Evolutionary conservation across 2,113 vertebrate species (phyloP).

Genomic region (Gopherus evgoodei): DNA sequence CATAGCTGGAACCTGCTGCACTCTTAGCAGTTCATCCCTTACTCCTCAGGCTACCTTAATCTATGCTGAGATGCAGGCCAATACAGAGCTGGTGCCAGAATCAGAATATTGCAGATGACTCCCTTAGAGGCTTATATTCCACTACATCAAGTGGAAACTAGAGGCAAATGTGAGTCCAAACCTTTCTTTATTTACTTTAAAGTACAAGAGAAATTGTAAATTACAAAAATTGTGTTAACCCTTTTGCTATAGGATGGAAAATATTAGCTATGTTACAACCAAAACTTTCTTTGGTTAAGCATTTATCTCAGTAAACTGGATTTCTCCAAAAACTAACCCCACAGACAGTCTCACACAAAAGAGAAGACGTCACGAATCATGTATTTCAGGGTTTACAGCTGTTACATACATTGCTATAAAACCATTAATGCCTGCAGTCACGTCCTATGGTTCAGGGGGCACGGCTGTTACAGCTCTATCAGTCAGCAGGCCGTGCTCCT

Average conservation of each 20-base stretch:
- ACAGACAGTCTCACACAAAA: not conserved
- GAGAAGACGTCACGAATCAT: not conserved
- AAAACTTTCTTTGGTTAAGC: not conserved
- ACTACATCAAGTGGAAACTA: not conserved
- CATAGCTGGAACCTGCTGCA: not conserved
- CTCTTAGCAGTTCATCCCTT: not conserved
- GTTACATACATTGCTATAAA: not conserved
- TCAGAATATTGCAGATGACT: constrained; percentile 8
- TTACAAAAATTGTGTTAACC: not conserved
- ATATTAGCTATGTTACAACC: not conserved
- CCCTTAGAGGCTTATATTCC: rapidly evolving
- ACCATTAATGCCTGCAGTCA: rapidly evolving
- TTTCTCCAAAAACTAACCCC: not conserved
- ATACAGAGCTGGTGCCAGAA: constrained; percentile 15
- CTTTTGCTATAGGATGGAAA: not conserved
- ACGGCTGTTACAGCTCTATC: not conserved
- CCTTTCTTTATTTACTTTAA: not conserved
- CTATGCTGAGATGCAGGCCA: constrained; percentile 2
- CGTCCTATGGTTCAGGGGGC: not conserved
- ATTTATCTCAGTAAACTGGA: not conserved
- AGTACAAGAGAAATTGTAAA: not conserved
- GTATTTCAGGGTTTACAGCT: not conserved
- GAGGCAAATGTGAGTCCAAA: not conserved
- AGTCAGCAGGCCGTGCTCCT: not conserved
- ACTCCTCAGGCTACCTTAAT: constrained; percentile 26